phyloP scores from a whole-genome alignment of 2,113 vertebrate genomes.

The Procavia capensis region DNA sequence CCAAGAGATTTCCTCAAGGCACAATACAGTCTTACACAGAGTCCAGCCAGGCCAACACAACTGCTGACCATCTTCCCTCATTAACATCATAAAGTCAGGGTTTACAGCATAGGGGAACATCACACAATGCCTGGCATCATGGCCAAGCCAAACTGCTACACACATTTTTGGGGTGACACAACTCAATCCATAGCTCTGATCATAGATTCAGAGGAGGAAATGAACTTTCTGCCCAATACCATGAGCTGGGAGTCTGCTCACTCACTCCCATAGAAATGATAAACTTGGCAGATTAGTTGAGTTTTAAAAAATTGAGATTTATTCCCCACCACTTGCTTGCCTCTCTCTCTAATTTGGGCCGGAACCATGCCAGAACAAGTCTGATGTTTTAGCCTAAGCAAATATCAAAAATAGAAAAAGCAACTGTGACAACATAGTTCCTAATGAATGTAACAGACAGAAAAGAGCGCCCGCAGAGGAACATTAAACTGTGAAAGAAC shows the following conservation, averaged over 20 bases:
- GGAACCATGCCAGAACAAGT: conserved; percentile 47
- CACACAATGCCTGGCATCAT: too few species aligned
- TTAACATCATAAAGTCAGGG: too few species aligned
- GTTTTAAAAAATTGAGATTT: conserved; percentile 50
- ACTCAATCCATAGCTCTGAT: too few species aligned
- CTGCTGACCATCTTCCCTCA: too few species aligned
- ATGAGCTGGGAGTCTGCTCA: neutral
- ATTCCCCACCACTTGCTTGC: conserved; percentile 17
- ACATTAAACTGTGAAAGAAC: conserved; percentile 9
- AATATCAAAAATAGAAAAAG: conserved; percentile 71
- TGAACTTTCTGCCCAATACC: conserved; percentile 51
- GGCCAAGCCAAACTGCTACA: too few species aligned
- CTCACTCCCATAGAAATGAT: conserved; percentile 21
- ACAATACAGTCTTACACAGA: too few species aligned
- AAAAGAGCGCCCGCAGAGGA: neutral
- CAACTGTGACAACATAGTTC: conserved; percentile 24
- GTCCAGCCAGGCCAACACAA: too few species aligned
- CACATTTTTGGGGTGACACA: too few species aligned
- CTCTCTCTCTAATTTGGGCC: conserved; percentile 50
- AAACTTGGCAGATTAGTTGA: conserved; percentile 36
- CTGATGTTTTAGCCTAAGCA: conserved; percentile 70
- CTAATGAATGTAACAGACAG: conserved; percentile 62
- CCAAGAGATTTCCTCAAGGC: too few species aligned
- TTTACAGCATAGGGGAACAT: too few species aligned
- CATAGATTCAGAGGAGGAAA: neutral